Evolutionary conservation across 2,797 vertebrate genomes (phyloP).

Genomic region (Lagocephalus sceleratus): DNA sequence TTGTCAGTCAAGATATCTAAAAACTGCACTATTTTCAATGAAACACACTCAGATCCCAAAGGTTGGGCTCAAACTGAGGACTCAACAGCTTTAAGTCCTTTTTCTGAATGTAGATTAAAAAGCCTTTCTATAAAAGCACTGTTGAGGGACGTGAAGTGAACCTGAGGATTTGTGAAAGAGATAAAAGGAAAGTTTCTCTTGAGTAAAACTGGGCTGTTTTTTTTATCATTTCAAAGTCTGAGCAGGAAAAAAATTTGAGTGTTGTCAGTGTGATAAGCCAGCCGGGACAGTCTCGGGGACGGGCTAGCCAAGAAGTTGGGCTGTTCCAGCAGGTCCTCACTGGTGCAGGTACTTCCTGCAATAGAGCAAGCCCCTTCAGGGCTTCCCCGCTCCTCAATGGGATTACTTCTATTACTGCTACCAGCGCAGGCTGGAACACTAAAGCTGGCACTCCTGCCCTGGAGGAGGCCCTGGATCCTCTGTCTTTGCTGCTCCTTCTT

Average conservation of each 20-base stretch:
- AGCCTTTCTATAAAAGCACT: constrained; percentile 3
- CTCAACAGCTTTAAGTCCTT: constrained; percentile 31
- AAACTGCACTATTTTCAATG: constrained; percentile 27
- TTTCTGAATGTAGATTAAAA: constrained; percentile 21
- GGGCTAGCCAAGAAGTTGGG: constrained; percentile 56
- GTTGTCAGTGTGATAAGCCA: constrained; percentile 59
- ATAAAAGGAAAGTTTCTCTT: too few relatives aligned
- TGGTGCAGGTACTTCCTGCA: constrained; percentile 65
- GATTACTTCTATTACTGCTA: constrained; percentile 46
- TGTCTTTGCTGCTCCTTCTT: constrained; percentile 90
- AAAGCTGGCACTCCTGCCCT: constrained; percentile 46
- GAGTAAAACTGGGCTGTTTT: too few relatives aligned
- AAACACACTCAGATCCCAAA: constrained; percentile 48
- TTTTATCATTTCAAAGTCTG: constrained; percentile 66
- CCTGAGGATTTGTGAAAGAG: too few relatives aligned
- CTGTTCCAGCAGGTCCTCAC: constrained; percentile 65
- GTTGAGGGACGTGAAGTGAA: constrained; percentile 1
- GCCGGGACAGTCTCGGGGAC: constrained; percentile 36
- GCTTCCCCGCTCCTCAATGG: constrained; percentile 88
- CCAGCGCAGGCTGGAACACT: constrained; percentile 22
- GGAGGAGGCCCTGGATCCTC: constrained; percentile 75
- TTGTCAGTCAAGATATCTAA: constrained; percentile 41
- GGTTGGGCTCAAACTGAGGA: constrained; percentile 44
- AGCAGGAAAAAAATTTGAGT: constrained; percentile 81
- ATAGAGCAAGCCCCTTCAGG: constrained; percentile 88